Evolutionary conservation across 2,888 invertebrate genomes (phyloP), one percentile per base, ranked within the genome.

Genomic region (Drosophila eohydei): DNA sequence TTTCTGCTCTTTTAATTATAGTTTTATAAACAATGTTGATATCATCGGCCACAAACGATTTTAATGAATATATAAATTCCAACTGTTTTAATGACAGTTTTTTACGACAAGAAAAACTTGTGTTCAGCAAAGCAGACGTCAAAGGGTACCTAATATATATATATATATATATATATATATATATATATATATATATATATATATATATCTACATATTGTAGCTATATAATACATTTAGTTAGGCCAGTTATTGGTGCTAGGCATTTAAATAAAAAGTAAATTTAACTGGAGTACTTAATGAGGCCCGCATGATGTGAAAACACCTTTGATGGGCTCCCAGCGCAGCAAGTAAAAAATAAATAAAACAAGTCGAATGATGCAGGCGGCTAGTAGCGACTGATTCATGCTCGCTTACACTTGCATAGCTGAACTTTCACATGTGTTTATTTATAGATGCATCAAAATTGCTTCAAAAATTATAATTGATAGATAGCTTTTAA

Each of bases 11-110:
- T 48, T 70, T 38, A 26, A 52, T 67, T 59, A 62, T 36, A 52
- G 57, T 55, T 78, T 50, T 9, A 68, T 59, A 78, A 65, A 59
- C 44, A 78, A 56, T 46, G 65, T 74, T 79, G 70, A 77, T 70
- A 70, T 79, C 71, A 74, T 74, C 70, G 26, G n/a, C 21, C 58
- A n/a, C 50, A 55, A 59, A 43, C 54, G 5, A 36, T 46, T 28
- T 52, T 3, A 5, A 44, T 54, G 30, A 9, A 16, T 32, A n/a
- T 28, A 62, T 64, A 55, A 54, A 58, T 64, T 48, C 41, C 30
- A 50, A 64, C 69, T 52, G 68, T 52, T 52, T 63, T 74, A 59
- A 68, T 60, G 34, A 12, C 40, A n/a, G 36, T 58, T 68, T 63
- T 73, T 61, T 54, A 61, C 14, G 66, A 48, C 46, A 41, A 16